Base-by-base conservation (phyloP, 2,113 vertebrate species). In the Seriola dumerili region DNA sequence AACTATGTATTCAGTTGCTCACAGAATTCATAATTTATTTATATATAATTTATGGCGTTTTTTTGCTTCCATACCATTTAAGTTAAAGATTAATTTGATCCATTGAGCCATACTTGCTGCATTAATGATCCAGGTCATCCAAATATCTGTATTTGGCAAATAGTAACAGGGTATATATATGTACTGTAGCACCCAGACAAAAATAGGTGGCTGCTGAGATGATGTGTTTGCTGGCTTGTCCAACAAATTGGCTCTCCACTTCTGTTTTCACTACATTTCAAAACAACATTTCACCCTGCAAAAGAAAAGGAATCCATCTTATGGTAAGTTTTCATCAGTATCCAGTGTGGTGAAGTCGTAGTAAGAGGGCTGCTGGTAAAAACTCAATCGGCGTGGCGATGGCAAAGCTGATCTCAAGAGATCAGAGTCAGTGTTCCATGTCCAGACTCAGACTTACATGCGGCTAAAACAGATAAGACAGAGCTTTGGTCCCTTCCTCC, bases 351-450 rank as follows among this genome's bases (percentile, higher is more conserved):
- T 25, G 11, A 74, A 54, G 68, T 68, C 46, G 11, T 48, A 25
- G 83, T 57, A 8, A 84, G 54, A 67, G 21, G 46, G 55, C 78
- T 61, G 67, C 72, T 75, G 73, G 84, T 17, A 67, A 73, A 76
- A 84, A 72, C 16, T 76, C 76, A 76, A 48, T 57, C 76, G 57
- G 74, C 66, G 44, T 75, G 62, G 42, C 57, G 74, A 54, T 58
- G 62, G 44, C 54, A 80, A 78, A 88, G 77, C 86, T 61, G 68
- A 72, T 91, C 89, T 84, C 87, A 0, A 58, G 88, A 91, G 93
- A 90, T 89, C 85, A 80, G 78, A 88, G 71, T 79, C 92, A 81
- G 81, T 61, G 73, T 84, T 86, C 78, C 88, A 80, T 79, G 67
- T 85, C 90, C 68, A 70, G 55, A 76, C 76, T 85, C 85, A 86